phyloP scores from a whole-genome alignment of 2,113 vertebrate genomes.

The Thryonomys swinderianus region DNA sequence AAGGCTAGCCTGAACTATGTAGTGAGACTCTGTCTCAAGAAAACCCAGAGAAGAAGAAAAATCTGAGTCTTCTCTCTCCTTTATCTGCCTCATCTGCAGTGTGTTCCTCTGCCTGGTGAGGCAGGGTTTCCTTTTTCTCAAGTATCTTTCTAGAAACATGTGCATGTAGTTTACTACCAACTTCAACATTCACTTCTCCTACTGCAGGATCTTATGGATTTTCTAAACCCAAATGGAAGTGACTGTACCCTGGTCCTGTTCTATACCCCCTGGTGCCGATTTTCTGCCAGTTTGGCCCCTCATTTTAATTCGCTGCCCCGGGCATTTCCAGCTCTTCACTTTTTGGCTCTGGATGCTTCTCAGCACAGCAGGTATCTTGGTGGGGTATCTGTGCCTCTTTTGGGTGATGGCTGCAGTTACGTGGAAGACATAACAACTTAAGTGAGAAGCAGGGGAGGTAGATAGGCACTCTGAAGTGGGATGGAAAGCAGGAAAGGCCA shows the following conservation, averaged over 20 bases:
- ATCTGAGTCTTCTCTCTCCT: neutral
- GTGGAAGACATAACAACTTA: neutral
- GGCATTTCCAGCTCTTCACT: slow-evolving; percentile 94
- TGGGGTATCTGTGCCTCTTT: neutral
- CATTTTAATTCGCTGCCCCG: slow-evolving; percentile 97
- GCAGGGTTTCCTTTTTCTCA: fast-evolving
- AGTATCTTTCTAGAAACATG: fast-evolving
- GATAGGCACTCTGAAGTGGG: neutral
- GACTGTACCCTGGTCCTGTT: slow-evolving; percentile 97
- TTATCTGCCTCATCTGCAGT: neutral
- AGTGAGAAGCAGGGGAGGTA: neutral
- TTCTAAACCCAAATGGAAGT: slow-evolving; percentile 94
- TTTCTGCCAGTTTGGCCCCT: slow-evolving; percentile 95
- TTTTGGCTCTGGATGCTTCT: slow-evolving; percentile 96
- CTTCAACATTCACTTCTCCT: slow-evolving; percentile 55
- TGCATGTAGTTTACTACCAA: neutral
- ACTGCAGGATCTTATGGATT: slow-evolving; percentile 96
- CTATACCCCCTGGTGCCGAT: slow-evolving; percentile 97
- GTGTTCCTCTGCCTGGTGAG: neutral
- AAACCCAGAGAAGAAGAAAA: neutral
- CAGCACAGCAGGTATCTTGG: slow-evolving; percentile 96
- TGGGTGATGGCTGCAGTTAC: neutral
- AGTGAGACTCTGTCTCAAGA: neutral
- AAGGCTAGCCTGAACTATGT: neutral
- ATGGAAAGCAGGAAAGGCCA: neutral